These are phyloP conservation scores for Columbina picui DNA, from an alignment of 2,113 vertebrate species.

Conservation along the genomic window DNA sequence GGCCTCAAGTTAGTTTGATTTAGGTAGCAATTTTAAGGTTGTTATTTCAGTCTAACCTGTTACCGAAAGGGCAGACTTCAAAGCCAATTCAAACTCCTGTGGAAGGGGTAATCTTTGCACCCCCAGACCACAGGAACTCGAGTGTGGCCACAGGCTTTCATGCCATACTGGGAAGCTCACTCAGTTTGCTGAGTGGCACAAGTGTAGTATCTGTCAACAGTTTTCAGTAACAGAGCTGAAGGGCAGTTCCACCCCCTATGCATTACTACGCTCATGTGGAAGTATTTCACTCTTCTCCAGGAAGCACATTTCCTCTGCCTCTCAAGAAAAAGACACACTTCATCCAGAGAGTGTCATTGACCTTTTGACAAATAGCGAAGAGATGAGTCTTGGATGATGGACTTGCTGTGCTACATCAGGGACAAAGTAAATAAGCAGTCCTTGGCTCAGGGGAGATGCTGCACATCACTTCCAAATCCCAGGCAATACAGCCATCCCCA, in stretches of 20 bases:
- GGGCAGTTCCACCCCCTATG: background rate
- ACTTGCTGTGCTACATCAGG: background rate
- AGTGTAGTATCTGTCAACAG: background rate
- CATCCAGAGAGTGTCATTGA: background rate
- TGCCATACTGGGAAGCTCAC: background rate
- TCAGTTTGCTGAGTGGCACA: background rate
- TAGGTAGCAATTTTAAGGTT: background rate
- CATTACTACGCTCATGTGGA: background rate
- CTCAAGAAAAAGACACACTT: background rate
- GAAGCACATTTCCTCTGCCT: background rate
- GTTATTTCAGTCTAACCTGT: background rate
- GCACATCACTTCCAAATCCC: background rate
- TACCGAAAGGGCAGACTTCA: background rate
- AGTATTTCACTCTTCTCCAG: background rate
- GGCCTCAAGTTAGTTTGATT: background rate
- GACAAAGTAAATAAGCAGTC: background rate
- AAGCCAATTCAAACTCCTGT: background rate
- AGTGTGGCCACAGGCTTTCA: fast-evolving
- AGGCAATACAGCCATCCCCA: background rate
- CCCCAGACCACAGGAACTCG: background rate
- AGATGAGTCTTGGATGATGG: background rate
- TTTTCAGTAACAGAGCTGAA: background rate
- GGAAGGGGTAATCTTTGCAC: background rate
- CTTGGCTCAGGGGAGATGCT: fast-evolving
- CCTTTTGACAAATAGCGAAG: background rate